phyloP scores from a whole-genome alignment of 1,140 invertebrate species.

The Nymphalis io region DNA sequence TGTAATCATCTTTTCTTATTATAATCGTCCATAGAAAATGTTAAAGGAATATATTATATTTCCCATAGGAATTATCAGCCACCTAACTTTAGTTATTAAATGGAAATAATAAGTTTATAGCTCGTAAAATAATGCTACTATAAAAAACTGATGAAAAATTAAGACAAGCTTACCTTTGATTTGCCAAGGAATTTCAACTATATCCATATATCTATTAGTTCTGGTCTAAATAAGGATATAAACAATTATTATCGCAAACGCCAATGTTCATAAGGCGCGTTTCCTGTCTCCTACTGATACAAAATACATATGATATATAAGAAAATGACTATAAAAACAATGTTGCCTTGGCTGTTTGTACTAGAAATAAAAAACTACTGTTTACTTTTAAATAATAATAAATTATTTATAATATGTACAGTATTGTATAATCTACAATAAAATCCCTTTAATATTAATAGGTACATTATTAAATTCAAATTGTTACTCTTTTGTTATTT shows the following conservation, averaged over 20 bases:
- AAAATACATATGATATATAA: slow-evolving; percentile 2
- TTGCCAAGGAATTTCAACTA: slow-evolving; percentile 24
- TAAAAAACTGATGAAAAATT: not conserved
- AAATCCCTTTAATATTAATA: no score
- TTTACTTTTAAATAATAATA: not conserved
- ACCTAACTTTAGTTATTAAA: no score
- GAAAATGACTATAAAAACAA: slow-evolving; percentile 2
- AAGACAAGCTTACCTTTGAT: slow-evolving; percentile 14
- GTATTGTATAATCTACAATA: not conserved
- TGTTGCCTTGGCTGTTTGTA: not conserved
- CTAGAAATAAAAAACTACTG: not conserved
- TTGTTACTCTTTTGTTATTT: no score
- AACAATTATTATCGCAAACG: not conserved
- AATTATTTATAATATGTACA: not conserved
- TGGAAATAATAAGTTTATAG: not conserved
- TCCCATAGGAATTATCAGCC: no score
- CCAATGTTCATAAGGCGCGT: not conserved
- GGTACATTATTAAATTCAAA: no score
- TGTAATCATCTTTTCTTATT: no score
- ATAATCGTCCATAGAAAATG: no score
- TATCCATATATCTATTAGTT: slow-evolving; percentile 22
- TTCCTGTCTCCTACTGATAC: slow-evolving; percentile 11
- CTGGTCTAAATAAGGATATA: slow-evolving; percentile 22
- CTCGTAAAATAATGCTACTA: not conserved
- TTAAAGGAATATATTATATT: no score